Evolutionary conservation across 1,140 invertebrate species (phyloP), one percentile per base, ranked within the genome.

Genomic region (Papilio helenus): DNA sequence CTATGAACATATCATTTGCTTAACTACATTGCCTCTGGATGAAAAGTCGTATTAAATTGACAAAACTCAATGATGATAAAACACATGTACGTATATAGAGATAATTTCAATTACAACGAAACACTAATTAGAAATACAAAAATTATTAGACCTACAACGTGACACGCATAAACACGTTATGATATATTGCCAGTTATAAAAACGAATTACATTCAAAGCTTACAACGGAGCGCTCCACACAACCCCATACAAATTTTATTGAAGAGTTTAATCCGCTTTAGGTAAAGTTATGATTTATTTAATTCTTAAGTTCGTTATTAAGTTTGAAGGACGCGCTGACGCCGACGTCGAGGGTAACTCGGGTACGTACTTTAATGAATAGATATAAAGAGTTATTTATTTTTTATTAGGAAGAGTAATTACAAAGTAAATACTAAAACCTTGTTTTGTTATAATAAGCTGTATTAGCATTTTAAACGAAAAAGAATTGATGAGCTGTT

Each of bases 251-350:
- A 29, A 68, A 12, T 29, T 68, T 68, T 29, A 12, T 68, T 34
- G 61, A 34, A 65, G 12, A 68, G 26, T 68, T 68, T 68, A 29
- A 29, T 29, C 61, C 23, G 12, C 26, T 68, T 68, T 16, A 29
- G 29, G 12, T 12, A 68, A 68, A 29, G 51, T 29, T 68, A 29
- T 18, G 61, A 68, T 68, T 68, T 68, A 16, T 68, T 68, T 68
- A 29, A 68, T 34, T 68, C 61, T 29, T 29, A 68, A 68, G 23
- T 68, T 68, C 26, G 23, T 68, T 68, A 68, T 68, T 20, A 68
- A 68, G n/a, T 29, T 68, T 18, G 12, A 29, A 26, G 58, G 58
- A 3, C 26, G 1, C 58, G 23, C 12, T 14, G 61, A 65, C 58
- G 10, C 5, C 55, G n/a, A n/a, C 55, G 55, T 8, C 18, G n/a